Conservation (phyloP, 2,797 vertebrate genomes). For the Xenopus petersii region DNA sequence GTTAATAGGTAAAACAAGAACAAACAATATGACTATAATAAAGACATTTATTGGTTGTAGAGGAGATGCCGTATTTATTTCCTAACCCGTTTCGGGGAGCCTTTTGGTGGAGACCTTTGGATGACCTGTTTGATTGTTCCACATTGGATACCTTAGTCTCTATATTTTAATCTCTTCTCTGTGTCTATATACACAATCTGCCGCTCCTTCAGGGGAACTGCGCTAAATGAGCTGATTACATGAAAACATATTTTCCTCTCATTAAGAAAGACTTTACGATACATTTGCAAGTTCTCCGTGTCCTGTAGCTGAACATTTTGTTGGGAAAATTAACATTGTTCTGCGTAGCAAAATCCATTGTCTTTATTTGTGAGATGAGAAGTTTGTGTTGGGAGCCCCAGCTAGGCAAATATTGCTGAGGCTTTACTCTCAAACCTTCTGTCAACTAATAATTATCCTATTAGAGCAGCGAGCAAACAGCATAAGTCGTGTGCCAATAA, state of each 20-base stretch:
- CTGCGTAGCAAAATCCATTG: not conserved
- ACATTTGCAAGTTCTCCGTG: constrained; percentile 12
- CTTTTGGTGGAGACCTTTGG: constrained; percentile 16
- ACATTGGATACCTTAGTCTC: not conserved
- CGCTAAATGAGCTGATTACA: constrained; percentile 5
- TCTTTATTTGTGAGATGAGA: constrained; percentile 3
- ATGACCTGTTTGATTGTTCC: constrained; percentile 19
- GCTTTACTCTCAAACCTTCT: too few relatives aligned
- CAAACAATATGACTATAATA: constrained; percentile 24
- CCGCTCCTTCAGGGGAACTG: not conserved
- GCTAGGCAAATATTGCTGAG: not conserved
- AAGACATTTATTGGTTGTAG: constrained; percentile 17
- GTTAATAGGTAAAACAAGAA: not conserved
- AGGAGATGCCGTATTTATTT: not conserved
- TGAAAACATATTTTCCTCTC: constrained; percentile 21
- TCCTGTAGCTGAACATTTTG: constrained; percentile 1
- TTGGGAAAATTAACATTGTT: not conserved
- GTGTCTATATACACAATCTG: constrained; percentile 3
- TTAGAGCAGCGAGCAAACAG: not conserved
- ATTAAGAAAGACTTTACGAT: constrained; percentile 15
- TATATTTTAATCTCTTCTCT: constrained; percentile 14
- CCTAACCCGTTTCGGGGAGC: not conserved
- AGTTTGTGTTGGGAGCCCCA: constrained; percentile 2
- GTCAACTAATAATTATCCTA: not conserved
- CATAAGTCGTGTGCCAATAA: not conserved